Evolutionary conservation across 2,797 vertebrate genomes (phyloP).

Genomic region (Smutsia gigantea): DNA sequence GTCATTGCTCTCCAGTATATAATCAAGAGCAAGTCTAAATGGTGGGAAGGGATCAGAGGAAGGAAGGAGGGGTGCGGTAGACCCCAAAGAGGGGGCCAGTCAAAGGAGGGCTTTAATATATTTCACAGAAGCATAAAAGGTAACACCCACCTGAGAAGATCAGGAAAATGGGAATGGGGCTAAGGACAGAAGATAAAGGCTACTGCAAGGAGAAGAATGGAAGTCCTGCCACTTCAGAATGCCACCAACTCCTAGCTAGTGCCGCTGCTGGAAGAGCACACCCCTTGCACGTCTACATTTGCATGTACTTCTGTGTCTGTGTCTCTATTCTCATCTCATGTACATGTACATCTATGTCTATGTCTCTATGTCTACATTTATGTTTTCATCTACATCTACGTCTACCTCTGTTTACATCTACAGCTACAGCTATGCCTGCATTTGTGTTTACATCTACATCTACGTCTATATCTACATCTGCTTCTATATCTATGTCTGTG

Average conservation of each 20-base stretch:
- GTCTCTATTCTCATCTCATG: not conserved
- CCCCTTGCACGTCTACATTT: accelerated
- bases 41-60: not conserved
- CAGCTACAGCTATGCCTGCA: not conserved
- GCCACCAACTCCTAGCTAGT: not conserved
- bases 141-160: not conserved
- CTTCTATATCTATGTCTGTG: accelerated
- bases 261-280: accelerated
- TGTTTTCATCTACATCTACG: too few species aligned
- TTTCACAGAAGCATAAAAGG: not conserved
- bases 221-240: too few species aligned
- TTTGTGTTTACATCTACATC: not conserved
- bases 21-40: not conserved
- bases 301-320: too few species aligned
- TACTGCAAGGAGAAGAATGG: accelerated
- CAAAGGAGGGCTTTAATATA: not conserved
- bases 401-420: not conserved
- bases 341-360: too few species aligned
- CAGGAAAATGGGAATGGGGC: not conserved
- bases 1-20: accelerated
- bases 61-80: not conserved
- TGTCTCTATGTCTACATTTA: too few species aligned
- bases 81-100: not conserved
- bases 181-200: not conserved
- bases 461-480: accelerated